Conservation (phyloP, 2,888 invertebrate species). For the Cataglyphis albicans region DNA sequence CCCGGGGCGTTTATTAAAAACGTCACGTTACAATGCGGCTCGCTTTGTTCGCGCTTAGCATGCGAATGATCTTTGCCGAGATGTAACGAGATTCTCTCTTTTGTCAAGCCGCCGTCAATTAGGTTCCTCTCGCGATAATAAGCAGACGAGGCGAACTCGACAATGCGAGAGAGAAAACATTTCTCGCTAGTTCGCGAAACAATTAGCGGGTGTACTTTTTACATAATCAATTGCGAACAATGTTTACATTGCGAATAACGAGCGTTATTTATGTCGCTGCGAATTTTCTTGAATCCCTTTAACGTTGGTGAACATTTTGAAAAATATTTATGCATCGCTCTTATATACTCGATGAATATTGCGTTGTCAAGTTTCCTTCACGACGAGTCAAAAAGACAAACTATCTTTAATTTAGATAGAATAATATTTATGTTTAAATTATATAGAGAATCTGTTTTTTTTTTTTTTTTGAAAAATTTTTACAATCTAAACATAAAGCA, state of each 20-base stretch:
- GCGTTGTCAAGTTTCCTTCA: not conserved
- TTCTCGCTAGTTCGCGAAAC: conserved; percentile 13
- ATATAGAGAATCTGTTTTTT: not conserved
- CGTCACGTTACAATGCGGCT: conserved; percentile 13
- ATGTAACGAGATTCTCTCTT: conserved; percentile 39
- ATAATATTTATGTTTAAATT: not conserved
- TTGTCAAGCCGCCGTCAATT: conserved; percentile 44
- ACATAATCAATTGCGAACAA: conserved; percentile 14
- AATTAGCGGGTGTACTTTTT: conserved; percentile 41
- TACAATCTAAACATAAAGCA: not conserved
- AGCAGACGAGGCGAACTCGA: conserved; percentile 21
- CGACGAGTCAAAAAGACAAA: not conserved
- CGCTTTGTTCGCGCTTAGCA: conserved; percentile 24
- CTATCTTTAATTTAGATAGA: not conserved
- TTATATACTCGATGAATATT: conserved; percentile 3
- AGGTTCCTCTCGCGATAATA: conserved; percentile 40
- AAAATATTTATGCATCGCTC: conserved; percentile 24
- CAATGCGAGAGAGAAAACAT: conserved; percentile 3
- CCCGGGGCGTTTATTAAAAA: conserved; percentile 36
- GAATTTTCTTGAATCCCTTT: conserved; percentile 33
- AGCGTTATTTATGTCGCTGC: conserved; percentile 22
- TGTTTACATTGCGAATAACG: not conserved
- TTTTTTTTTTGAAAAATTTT: not conserved
- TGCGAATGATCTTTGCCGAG: conserved; percentile 15
- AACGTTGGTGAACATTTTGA: not conserved